These are phyloP conservation scores for Pangasianodon hypophthalmus DNA, from an alignment of 2,113 vertebrate species.

Conservation along the genomic window DNA sequence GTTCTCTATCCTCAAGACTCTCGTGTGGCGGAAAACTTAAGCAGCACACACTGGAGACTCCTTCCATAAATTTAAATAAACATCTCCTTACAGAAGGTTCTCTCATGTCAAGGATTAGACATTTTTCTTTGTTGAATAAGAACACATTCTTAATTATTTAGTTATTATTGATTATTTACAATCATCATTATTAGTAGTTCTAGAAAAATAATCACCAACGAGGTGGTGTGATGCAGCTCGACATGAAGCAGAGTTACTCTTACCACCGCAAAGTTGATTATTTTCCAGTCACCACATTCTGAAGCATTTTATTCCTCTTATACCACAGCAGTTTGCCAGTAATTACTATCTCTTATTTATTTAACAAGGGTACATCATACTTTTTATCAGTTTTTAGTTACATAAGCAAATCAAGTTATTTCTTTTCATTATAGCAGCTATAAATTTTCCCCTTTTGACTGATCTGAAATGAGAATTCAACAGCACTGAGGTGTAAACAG, in stretches of 20 bases:
- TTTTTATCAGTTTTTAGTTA: neutral
- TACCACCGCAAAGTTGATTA: no score
- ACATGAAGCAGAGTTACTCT: neutral
- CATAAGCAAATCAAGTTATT: neutral
- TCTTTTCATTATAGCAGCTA: neutral
- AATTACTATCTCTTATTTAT: neutral
- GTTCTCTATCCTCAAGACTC: neutral
- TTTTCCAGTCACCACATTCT: neutral
- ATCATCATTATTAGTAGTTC: neutral
- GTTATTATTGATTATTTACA: neutral
- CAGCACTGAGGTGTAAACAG: neutral
- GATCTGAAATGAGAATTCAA: neutral
- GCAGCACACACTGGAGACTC: neutral
- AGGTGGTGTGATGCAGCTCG: neutral
- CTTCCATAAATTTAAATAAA: neutral
- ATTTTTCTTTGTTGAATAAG: neutral
- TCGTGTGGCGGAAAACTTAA: neutral
- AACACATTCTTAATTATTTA: neutral
- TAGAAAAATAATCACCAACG: no score
- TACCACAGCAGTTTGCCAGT: neutral
- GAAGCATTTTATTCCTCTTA: neutral
- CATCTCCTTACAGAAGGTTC: neutral
- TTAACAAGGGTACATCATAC: neutral
- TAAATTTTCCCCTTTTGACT: neutral
- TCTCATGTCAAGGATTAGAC: neutral